Evolutionary conservation across 2,113 vertebrate genomes (phyloP).

Genomic region (Caranx melampygus): DNA sequence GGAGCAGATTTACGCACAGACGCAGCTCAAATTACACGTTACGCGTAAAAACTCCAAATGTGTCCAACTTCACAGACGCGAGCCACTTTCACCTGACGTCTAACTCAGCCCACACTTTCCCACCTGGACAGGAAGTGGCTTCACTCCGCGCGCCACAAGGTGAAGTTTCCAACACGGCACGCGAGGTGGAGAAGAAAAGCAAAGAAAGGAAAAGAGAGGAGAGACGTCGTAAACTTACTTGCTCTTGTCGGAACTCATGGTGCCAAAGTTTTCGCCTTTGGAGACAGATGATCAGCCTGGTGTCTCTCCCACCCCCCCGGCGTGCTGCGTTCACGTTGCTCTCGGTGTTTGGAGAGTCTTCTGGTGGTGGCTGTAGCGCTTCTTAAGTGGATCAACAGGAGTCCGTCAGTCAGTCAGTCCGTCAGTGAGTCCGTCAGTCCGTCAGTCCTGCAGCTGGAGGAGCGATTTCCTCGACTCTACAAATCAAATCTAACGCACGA

Average conservation of each 20-base stretch:
- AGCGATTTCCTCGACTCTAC: constrained; percentile 38
- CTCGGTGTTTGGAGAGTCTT: not conserved
- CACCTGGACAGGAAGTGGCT: constrained; percentile 14
- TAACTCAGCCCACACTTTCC: not conserved
- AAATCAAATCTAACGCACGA: not conserved
- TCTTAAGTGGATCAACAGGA: constrained; percentile 17
- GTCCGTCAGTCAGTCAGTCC: not conserved
- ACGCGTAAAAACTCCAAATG: not conserved
- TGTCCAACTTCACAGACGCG: not conserved
- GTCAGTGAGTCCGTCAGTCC: too few species aligned
- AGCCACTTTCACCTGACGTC: not conserved
- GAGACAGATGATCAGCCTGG: not conserved
- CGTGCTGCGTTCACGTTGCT: not conserved
- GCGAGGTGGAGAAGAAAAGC: not conserved
- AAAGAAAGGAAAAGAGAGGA: not conserved
- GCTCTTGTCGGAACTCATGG: constrained; percentile 82
- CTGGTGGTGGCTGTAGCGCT: not conserved
- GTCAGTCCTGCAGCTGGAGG: constrained; percentile 1
- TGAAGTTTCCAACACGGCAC: not conserved
- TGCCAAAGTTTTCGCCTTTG: constrained; percentile 2
- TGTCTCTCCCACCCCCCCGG: constrained; percentile 3
- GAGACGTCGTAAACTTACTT: constrained; percentile 78
- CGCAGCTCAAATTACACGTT: too few species aligned
- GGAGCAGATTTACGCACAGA: constrained; percentile 48
- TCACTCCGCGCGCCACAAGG: not conserved